Base-by-base conservation (phyloP, 2,797 vertebrate genomes). In the Spheniscus humboldti region DNA sequence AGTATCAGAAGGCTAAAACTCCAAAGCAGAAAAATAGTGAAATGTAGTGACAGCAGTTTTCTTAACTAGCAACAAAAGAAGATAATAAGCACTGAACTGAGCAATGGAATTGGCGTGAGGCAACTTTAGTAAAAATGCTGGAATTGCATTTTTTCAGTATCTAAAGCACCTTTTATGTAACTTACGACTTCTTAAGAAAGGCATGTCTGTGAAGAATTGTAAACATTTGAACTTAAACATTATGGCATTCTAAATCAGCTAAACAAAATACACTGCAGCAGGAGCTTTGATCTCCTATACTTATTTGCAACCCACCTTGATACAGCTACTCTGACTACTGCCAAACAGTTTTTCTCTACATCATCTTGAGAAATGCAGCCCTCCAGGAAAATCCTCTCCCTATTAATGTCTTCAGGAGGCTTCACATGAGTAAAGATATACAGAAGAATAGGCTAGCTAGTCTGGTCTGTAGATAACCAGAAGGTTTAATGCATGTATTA, bases 21-120 rank as follows among this genome's bases (percentile, higher is more conserved):
- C 91, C 78, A 90, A 63, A 87, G 75, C 37, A 90, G 93, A 66
- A 95, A 94, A 83, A 64, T 9, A 66, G 57, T 53, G 71, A 79
- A 95, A 92, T 33, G 50, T 0, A 72, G 30, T 37, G 55, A 88
- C 64, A 80, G 43, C 50, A 43, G 39, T 72, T 92, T 75, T 90
- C 62, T 87, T 78, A 86, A 86, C 47, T 8, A 53, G 47, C 14
- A 92, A 35, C 19, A 73, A 39, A 56, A 67, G 27, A 84, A 86
- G 52, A 75, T 45, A 71, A 66, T 35, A 78, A 93, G 57, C 43
- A 75, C 82, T 56, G n/a, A 28, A 27, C 48, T 56, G 24, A 74
- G 63, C 66, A 75, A 66, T 11, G 12, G 48, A 86, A 84, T 24
- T 0, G 0, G 19, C 0, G 0, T 14, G 53, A 86, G 56, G 25